These are phyloP conservation scores for Oenanthe melanoleuca DNA, from an alignment of 2,113 vertebrate species.

Conservation along the genomic window DNA sequence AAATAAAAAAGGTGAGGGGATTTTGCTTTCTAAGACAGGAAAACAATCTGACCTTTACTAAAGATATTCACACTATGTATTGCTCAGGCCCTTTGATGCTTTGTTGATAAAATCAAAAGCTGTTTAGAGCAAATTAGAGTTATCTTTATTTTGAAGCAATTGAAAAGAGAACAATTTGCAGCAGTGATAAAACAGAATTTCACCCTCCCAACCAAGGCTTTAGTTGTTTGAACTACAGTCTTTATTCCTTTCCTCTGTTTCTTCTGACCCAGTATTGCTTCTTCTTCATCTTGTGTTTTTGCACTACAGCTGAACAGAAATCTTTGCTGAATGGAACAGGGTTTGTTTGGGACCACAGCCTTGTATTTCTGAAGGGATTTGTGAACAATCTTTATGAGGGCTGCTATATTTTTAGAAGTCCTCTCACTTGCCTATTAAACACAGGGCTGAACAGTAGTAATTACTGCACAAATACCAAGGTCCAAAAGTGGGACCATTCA, in stretches of 20 bases:
- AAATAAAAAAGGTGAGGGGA: background rate
- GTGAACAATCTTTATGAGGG: conserved; percentile 2
- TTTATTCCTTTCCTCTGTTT: background rate
- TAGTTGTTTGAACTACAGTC: background rate
- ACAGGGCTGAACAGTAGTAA: conserved; percentile 44
- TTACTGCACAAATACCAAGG: conserved; percentile 22
- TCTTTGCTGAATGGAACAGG: background rate
- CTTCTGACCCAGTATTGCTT: background rate
- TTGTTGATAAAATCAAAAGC: conserved; percentile 31
- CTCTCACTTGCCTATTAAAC: conserved; percentile 51
- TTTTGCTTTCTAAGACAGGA: background rate
- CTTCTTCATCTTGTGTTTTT: background rate
- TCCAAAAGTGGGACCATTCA: conserved; percentile 22
- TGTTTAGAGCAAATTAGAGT: conserved; percentile 15
- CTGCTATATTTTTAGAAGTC: conserved; percentile 52
- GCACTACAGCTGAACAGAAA: background rate
- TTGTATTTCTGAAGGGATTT: conserved; percentile 23
- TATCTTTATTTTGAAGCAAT: background rate
- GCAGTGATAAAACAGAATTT: background rate
- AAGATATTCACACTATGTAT: background rate
- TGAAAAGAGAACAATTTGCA: background rate
- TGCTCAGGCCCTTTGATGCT: background rate
- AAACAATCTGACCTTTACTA: background rate
- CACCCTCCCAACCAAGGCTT: background rate
- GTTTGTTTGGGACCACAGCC: background rate